These are phyloP conservation scores for Listronotus bonariensis DNA, from an alignment of 1,140 invertebrate genomes.

Conservation along the genomic window DNA sequence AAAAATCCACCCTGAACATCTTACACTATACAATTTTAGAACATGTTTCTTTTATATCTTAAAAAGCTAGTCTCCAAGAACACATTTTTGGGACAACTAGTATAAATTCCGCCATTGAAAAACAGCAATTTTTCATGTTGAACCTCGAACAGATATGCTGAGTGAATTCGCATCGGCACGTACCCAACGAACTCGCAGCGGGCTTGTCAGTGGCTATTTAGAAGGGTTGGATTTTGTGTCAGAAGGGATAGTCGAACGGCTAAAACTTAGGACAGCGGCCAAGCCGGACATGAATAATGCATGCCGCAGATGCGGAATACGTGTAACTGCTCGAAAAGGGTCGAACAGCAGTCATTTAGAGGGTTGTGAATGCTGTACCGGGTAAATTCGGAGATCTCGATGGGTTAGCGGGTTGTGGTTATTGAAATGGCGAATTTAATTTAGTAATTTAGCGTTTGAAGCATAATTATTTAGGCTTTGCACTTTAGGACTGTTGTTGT, in stretches of 20 bases:
- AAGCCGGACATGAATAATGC: conserved; percentile 55
- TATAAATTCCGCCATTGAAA: too few relatives aligned
- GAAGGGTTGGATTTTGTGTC: conserved; percentile 52
- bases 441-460: not conserved
- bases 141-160: conserved; percentile 7
- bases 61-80: too few relatives aligned
- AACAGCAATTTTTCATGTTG: conserved; percentile 1
- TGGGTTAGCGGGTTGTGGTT: not conserved
- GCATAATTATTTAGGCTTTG: too few relatives aligned
- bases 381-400: conserved; percentile 12
- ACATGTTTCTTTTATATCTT: too few relatives aligned
- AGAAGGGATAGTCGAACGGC: conserved; percentile 36
- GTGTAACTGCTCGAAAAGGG: conserved; percentile 46
- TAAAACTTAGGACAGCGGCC: conserved; percentile 51
- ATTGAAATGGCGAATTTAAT: conserved; percentile 15
- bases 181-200: not conserved
- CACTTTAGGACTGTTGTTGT: too few relatives aligned
- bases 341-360: conserved; percentile 39
- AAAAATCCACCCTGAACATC: too few relatives aligned
- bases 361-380: conserved; percentile 18
- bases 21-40: too few relatives aligned
- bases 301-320: conserved; percentile 56
- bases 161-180: conserved; percentile 5
- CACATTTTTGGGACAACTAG: too few relatives aligned
- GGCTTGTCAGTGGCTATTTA: conserved; percentile 45